phyloP scores from a whole-genome alignment of 2,113 vertebrate species.

The Poeciliopsis turrubarensis region DNA sequence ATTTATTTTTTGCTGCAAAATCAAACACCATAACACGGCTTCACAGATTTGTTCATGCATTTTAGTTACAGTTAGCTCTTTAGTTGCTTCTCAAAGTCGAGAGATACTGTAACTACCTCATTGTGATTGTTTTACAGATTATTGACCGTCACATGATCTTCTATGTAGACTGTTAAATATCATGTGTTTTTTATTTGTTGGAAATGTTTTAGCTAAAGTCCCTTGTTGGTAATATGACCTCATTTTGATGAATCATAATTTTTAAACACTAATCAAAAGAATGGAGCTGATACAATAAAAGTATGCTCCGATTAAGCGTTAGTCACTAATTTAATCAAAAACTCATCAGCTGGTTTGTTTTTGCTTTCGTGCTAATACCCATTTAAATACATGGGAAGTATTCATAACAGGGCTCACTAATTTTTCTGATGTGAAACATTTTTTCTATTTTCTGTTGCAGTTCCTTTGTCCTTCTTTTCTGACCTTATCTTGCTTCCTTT shows the following conservation, averaged over 20 bases:
- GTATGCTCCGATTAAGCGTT: slow-evolving; percentile 21
- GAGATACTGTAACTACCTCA: no score
- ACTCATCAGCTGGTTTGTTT: slow-evolving; percentile 22
- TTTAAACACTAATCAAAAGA: not conserved
- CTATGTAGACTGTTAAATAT: no score
- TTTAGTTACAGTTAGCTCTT: not conserved
- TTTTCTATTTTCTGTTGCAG: not conserved
- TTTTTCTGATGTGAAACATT: not conserved
- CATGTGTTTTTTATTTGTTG: not conserved
- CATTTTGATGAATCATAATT: slow-evolving; percentile 42
- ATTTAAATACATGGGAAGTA: not conserved
- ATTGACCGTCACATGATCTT: no score
- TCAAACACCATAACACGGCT: not conserved
- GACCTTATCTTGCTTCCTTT: not conserved
- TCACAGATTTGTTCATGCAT: not conserved
- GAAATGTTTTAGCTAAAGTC: no score
- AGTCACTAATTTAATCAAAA: not conserved
- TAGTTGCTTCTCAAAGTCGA: not conserved
- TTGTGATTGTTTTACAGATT: no score
- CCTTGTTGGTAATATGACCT: slow-evolving; percentile 24
- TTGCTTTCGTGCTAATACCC: not conserved
- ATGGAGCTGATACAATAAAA: not conserved
- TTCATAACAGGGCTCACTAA: not conserved
- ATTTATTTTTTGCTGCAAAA: not conserved
- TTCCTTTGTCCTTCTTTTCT: not conserved